Conservation (phyloP, 1,140 invertebrate genomes). For the Holotrichia oblita region DNA sequence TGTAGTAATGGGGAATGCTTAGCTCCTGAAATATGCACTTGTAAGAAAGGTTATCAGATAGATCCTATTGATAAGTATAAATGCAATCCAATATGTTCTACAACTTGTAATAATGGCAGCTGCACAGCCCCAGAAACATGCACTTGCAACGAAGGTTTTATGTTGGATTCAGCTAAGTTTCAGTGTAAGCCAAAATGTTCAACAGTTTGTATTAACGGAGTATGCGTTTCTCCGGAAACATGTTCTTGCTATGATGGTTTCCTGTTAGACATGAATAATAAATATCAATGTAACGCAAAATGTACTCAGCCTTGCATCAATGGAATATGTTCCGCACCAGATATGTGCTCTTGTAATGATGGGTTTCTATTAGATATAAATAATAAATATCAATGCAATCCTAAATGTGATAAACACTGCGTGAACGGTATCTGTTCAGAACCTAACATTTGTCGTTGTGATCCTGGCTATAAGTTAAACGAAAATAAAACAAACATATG, state of each 20-base stretch:
- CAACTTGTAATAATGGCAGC: constrained; percentile 62
- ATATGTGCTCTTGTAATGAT: constrained; percentile 61
- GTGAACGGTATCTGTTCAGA: constrained; percentile 51
- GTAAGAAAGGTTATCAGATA: neutral
- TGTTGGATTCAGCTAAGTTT: constrained; percentile 56
- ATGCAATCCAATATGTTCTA: constrained; percentile 59
- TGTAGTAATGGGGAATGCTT: constrained; percentile 59
- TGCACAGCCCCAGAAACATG: constrained; percentile 62
- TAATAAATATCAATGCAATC: constrained; percentile 60
- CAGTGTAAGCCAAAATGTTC: constrained; percentile 66
- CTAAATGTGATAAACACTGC: constrained; percentile 65
- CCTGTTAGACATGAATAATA: constrained; percentile 43
- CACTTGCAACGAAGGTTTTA: constrained; percentile 68
- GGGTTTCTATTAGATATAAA: neutral
- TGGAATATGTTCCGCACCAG: constrained; percentile 61
- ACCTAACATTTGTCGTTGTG: constrained; percentile 40
- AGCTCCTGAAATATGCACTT: constrained; percentile 60
- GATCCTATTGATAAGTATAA: constrained; percentile 48
- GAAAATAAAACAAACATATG: constrained; percentile 54
- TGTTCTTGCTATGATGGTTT: constrained; percentile 62
- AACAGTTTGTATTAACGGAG: constrained; percentile 64
- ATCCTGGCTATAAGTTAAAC: constrained; percentile 38
- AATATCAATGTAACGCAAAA: constrained; percentile 58
- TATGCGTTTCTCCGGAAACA: constrained; percentile 51
- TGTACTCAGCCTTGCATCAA: constrained; percentile 61